phyloP scores from a whole-genome alignment of 2,888 invertebrate genomes.

The Heteropelma amictum region DNA sequence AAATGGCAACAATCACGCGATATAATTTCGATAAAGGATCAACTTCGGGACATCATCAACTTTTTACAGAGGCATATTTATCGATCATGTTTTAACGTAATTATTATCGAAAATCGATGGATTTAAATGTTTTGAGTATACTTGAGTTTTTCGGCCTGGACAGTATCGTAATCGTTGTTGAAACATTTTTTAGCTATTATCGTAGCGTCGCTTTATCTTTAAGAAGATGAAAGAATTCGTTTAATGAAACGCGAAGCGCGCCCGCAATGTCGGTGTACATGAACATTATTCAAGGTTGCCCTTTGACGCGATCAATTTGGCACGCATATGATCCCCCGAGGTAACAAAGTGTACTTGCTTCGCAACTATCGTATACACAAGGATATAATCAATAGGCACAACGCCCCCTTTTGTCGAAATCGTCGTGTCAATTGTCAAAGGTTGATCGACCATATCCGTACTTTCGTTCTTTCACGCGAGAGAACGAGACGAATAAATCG shows the following conservation, averaged over 20 bases:
- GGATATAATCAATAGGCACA: background rate
- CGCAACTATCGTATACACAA: background rate
- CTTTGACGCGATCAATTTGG: constrained; percentile 51
- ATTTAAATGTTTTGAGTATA: too few relatives aligned
- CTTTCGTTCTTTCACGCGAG: constrained; percentile 4
- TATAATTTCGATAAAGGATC: too few relatives aligned
- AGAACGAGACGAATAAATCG: background rate
- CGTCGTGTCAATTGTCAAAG: constrained; percentile 62
- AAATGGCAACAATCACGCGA: too few relatives aligned
- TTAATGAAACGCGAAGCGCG: background rate
- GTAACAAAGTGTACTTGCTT: constrained; percentile 27
- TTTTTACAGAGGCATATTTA: too few relatives aligned
- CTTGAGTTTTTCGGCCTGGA: too few relatives aligned
- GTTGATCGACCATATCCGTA: constrained; percentile 64
- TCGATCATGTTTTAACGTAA: too few relatives aligned
- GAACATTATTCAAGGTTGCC: constrained; percentile 44
- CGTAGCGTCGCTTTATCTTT: too few relatives aligned
- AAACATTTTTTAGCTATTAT: background rate
- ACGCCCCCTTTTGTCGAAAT: constrained; percentile 55
- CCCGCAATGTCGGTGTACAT: background rate
- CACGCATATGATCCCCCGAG: constrained; percentile 33
- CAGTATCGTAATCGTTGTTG: too few relatives aligned
- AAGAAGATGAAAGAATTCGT: background rate
- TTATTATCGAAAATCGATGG: too few relatives aligned
- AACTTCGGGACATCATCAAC: too few relatives aligned